Conservation (phyloP, 2,888 invertebrate genomes). For the Pyrocoelia pectoralis region DNA sequence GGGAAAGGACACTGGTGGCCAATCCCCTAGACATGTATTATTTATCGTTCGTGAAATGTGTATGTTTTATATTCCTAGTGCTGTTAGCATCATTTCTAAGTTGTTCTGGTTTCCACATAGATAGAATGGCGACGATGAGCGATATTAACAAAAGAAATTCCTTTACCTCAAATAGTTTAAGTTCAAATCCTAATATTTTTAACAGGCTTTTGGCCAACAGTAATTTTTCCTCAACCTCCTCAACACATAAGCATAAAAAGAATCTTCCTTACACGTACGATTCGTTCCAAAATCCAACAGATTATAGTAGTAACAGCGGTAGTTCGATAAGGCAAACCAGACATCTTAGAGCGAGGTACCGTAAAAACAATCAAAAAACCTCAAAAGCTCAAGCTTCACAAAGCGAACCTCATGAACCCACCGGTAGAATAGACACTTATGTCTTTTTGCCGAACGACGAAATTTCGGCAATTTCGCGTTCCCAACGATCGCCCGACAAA, state of each 20-base stretch:
- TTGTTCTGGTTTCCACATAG: constrained; percentile 61
- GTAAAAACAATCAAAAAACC: constrained; percentile 22
- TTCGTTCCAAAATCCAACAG: constrained; percentile 22
- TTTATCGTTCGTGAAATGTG: constrained; percentile 60
- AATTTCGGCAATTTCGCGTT: constrained; percentile 29
- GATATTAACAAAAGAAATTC: constrained; percentile 52
- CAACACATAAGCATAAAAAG: constrained; percentile 21
- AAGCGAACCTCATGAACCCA: constrained; percentile 32
- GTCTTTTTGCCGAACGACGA: constrained; percentile 27
- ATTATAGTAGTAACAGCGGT: constrained; percentile 24
- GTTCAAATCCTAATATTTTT: constrained; percentile 43
- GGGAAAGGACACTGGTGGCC: constrained; percentile 43
- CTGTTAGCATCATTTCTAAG: constrained; percentile 56
- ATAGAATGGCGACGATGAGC: constrained; percentile 55
- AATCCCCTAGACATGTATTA: constrained; percentile 57
- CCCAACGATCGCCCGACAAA: constrained; percentile 44
- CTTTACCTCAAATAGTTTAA: constrained; percentile 47
- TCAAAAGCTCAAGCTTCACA: constrained; percentile 36
- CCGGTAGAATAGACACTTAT: constrained; percentile 35
- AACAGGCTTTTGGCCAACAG: constrained; percentile 39
- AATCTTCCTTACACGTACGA: constrained; percentile 22
- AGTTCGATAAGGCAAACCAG: constrained; percentile 34
- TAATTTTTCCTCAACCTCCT: constrained; percentile 12
- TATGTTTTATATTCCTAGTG: constrained; percentile 60
- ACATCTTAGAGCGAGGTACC: constrained; percentile 28